These are phyloP conservation scores for Platyscapa corneri DNA, from an alignment of 1,140 invertebrate species.

Conservation along the genomic window DNA sequence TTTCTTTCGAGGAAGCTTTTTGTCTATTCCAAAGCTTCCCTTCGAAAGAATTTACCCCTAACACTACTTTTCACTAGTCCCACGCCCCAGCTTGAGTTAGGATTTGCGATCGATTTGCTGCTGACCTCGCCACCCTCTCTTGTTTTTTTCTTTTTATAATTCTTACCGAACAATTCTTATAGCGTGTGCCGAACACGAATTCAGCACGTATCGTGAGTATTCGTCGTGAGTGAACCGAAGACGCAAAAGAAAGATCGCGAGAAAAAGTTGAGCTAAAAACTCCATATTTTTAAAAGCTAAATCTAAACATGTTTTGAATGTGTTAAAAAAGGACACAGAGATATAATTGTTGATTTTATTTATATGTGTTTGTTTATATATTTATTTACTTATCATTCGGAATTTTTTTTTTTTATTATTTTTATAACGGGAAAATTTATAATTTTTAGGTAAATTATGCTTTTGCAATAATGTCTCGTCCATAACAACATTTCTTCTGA, in stretches of 20 bases:
- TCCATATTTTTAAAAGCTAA: not conserved
- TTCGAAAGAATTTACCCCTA: not conserved
- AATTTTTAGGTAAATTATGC: too few relatives aligned
- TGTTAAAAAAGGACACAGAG: not conserved
- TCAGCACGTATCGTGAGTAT: not conserved
- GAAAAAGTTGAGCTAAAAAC: not conserved
- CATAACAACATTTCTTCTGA: too few relatives aligned
- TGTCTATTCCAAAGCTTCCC: constrained; percentile 1
- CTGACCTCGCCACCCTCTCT: not conserved
- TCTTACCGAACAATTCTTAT: not conserved
- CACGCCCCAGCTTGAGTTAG: not conserved
- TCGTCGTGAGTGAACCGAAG: not conserved
- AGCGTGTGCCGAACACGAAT: not conserved
- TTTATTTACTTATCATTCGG: too few relatives aligned
- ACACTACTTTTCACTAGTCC: not conserved
- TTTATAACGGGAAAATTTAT: too few relatives aligned
- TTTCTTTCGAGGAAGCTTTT: not conserved
- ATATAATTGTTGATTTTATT: not conserved
- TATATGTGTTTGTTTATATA: too few relatives aligned
- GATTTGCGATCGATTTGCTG: constrained; percentile 21
- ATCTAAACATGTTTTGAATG: too few relatives aligned
- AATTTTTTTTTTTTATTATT: too few relatives aligned
- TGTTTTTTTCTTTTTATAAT: not conserved
- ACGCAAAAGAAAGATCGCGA: not conserved
- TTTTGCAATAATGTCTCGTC: too few relatives aligned